These are phyloP conservation scores for Tenthredo notha DNA, from an alignment of 2,888 invertebrate genomes.

Conservation along the genomic window DNA sequence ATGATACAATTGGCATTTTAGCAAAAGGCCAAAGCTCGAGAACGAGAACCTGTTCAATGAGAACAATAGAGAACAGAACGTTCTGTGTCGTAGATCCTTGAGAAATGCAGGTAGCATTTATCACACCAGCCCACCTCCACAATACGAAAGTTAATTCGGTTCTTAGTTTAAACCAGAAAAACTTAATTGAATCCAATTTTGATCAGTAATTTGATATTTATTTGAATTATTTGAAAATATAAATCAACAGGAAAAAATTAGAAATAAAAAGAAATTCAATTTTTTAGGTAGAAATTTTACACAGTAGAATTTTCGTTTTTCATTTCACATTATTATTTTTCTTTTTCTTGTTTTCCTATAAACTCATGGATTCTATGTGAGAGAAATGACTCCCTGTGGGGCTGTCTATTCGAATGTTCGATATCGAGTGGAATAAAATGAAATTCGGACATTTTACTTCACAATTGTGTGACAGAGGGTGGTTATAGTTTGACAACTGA, in stretches of 20 bases:
- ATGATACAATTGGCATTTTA: slow-evolving; percentile 33
- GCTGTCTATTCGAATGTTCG: slow-evolving; percentile 4
- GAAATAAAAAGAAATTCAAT: neutral
- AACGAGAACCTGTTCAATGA: slow-evolving; percentile 20
- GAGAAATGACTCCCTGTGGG: slow-evolving; percentile 4
- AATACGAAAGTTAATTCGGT: neutral
- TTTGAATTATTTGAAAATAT: neutral
- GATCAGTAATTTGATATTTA: neutral
- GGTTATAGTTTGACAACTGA: slow-evolving; percentile 23
- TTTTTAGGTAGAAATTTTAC: neutral
- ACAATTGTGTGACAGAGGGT: slow-evolving; percentile 18
- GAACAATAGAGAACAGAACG: slow-evolving; percentile 23
- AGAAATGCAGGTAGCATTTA: slow-evolving; percentile 9
- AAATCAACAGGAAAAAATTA: neutral
- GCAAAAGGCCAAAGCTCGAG: slow-evolving; percentile 5
- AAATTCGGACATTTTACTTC: neutral
- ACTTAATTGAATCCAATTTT: neutral
- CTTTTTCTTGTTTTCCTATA: neutral
- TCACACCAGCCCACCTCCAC: neutral
- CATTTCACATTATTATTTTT: neutral
- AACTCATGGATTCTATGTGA: neutral
- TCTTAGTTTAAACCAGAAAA: neutral
- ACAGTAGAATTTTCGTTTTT: neutral
- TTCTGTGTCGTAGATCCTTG: neutral
- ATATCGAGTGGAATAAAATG: neutral